phyloP scores from a whole-genome alignment of 2,797 vertebrate genomes.

The Urosaurus nigricauda region DNA sequence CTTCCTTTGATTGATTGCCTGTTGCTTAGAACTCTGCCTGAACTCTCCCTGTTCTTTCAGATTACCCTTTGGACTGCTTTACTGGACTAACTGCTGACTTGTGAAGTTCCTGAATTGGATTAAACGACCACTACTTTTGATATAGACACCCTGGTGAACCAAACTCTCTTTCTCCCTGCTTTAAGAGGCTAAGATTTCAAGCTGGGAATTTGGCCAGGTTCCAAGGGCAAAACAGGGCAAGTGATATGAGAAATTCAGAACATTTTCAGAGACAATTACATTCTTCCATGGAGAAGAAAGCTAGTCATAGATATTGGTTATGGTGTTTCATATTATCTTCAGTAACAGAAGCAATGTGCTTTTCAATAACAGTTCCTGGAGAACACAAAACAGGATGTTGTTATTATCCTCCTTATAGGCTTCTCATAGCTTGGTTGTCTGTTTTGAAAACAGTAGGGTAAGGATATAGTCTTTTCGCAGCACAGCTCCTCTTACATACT shows the following conservation, averaged over 20 bases:
- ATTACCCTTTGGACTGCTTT: no score
- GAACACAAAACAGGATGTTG: not conserved
- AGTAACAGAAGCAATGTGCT: not conserved
- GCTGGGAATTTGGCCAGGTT: no score
- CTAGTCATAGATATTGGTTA: not conserved
- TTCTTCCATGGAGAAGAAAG: not conserved
- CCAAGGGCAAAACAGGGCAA: no score
- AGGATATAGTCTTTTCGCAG: not conserved
- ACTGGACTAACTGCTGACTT: no score
- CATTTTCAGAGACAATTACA: not conserved
- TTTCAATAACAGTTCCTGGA: not conserved
- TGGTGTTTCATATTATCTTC: not conserved
- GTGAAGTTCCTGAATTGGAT: no score
- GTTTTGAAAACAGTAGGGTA: not conserved
- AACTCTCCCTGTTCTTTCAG: no score
- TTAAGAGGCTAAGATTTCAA: no score
- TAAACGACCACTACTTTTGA: no score
- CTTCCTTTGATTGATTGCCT: no score
- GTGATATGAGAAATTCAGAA: not conserved
- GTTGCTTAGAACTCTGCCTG: no score
- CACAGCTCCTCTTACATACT: not conserved
- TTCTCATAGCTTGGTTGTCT: not conserved
- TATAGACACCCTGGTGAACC: no score
- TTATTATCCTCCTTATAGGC: not conserved
- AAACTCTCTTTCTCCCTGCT: no score